These are phyloP conservation scores for Apeira syringaria DNA, from an alignment of 2,888 invertebrate species.

Conservation along the genomic window DNA sequence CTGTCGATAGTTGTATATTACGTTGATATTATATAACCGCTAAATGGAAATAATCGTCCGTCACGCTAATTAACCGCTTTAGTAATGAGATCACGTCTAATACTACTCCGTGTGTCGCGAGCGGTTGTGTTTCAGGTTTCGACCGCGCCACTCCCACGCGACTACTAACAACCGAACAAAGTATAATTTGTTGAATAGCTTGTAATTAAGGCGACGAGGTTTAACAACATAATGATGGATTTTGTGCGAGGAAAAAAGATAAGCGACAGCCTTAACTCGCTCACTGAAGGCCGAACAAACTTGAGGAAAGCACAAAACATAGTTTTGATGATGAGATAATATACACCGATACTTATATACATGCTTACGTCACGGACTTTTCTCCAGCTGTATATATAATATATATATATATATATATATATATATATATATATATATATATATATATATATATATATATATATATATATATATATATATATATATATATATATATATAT, in stretches of 20 bases:
- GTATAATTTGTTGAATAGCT: not conserved
- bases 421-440: no score
- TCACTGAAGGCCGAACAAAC: no score
- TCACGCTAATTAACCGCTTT: constrained; percentile 5
- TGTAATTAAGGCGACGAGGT: constrained; percentile 2
- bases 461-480: no score
- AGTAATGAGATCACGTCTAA: constrained; percentile 10
- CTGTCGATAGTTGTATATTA: constrained; percentile 2
- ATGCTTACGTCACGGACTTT: no score
- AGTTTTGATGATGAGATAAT: no score
- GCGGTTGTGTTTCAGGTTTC: constrained; percentile 10
- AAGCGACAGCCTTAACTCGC: no score
- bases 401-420: no score
- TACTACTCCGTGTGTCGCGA: constrained; percentile 12
- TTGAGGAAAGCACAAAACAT: no score
- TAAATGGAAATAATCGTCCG: constrained; percentile 14
- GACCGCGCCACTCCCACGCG: constrained; percentile 7
- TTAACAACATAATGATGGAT: constrained; percentile 10
- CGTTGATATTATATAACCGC: constrained; percentile 3
- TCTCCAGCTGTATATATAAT: no score
- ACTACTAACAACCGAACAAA: constrained; percentile 2
- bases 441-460: no score
- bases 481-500: no score
- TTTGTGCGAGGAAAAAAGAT: not conserved
- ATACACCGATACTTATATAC: no score